These are phyloP conservation scores for Kryptolebias marmoratus DNA, from an alignment of 2,113 vertebrate genomes.

Conservation along the genomic window DNA sequence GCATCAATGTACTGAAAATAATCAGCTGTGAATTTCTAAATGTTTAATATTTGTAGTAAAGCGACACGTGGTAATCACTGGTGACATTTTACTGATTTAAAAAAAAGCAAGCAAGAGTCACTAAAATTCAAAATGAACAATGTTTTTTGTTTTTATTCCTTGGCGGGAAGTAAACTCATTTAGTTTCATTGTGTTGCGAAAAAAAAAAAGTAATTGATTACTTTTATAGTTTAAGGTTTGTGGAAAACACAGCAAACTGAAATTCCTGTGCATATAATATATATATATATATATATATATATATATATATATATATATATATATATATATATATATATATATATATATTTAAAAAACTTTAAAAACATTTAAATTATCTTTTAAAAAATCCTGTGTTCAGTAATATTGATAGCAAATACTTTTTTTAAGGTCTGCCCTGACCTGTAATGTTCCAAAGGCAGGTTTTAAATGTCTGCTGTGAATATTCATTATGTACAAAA, in stretches of 20 bases:
- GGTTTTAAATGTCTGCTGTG: conserved; percentile 50
- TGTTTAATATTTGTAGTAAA: conserved; percentile 17
- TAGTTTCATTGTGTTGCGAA: conserved; percentile 46
- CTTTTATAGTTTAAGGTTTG: conserved; percentile 49
- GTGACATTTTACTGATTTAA: neutral
- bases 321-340: conserved; percentile 30
- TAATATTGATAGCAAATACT: conserved; percentile 62
- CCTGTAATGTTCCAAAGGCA: conserved; percentile 50
- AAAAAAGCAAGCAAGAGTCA: conserved; percentile 4
- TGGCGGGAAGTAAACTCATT: conserved; percentile 46
- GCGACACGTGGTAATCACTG: neutral
- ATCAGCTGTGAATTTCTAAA: conserved; percentile 48
- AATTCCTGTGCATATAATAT: conserved; percentile 59
- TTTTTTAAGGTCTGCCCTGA: conserved; percentile 67
- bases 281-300: conserved; percentile 30
- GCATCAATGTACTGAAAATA: conserved; percentile 24
- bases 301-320: conserved; percentile 27
- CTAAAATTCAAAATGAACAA: conserved; percentile 57
- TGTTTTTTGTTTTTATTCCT: conserved; percentile 48
- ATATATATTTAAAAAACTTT: neutral
- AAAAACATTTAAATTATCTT: conserved; percentile 61
- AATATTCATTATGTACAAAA: conserved; percentile 74
- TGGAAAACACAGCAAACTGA: conserved; percentile 62
- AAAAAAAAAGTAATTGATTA: conserved; percentile 53
- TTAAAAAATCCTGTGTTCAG: conserved; percentile 69